Evolutionary conservation across 1,140 invertebrate genomes (phyloP).

Genomic region (Diplogasteroides magnus): DNA sequence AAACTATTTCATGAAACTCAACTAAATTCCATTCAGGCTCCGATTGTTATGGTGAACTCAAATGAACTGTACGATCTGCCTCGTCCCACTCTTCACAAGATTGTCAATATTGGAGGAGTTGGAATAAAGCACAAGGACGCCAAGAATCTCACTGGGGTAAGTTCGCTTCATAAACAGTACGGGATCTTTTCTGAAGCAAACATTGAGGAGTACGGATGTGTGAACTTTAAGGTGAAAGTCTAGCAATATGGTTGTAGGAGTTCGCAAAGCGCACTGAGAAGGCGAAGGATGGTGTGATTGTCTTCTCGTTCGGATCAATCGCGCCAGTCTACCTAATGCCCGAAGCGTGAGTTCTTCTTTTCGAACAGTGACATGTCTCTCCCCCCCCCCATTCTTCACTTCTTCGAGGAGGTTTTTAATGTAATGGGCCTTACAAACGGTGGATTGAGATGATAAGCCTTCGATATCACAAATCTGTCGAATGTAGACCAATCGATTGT

Average conservation of each 20-base stretch:
- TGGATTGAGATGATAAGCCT: too few species aligned
- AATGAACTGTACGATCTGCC: constrained; percentile 25
- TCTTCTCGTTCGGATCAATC: constrained; percentile 6
- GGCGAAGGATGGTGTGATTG: constrained; percentile 5
- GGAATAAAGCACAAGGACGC: constrained; percentile 15
- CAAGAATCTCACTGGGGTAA: constrained; percentile 10
- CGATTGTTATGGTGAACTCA: constrained; percentile 24
- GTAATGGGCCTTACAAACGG: too few species aligned
- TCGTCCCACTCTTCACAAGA: constrained; percentile 21
- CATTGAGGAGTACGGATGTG: too few species aligned
- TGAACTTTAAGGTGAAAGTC: not conserved
- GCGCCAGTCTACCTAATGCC: constrained; percentile 7
- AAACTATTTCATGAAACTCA: not conserved
- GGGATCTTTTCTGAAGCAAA: too few species aligned
- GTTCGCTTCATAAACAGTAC: too few species aligned
- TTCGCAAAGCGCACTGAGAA: constrained; percentile 9
- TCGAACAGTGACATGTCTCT: too few species aligned
- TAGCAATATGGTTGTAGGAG: not conserved
- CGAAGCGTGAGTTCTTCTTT: too few species aligned
- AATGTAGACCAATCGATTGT: too few species aligned
- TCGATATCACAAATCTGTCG: too few species aligned
- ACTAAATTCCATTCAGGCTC: constrained; percentile 12
- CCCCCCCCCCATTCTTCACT: too few species aligned
- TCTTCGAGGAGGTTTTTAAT: too few species aligned
- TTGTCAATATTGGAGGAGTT: constrained; percentile 25